Percentiles rank a stretch among this genome's conserved stretches.
Evolutionary conservation across 2,888 invertebrate species (phyloP).

Genomic region (Polydrusus pterygomalis): DNA sequence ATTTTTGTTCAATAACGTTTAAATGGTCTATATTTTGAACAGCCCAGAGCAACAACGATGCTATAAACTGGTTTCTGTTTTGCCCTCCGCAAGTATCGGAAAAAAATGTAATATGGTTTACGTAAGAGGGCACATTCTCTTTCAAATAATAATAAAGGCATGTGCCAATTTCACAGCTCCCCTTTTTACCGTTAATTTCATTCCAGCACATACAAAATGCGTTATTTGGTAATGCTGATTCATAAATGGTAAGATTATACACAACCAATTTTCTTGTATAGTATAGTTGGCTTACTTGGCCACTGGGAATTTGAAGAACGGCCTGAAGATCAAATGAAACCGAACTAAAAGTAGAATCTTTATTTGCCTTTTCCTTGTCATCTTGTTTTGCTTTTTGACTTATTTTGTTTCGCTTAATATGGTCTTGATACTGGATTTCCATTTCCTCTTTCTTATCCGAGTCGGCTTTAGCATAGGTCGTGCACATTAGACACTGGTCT

Average conservation of each 20-base stretch:
- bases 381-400: neutral
- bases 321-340: neutral
- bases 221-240: constrained; percentile 14
- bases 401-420: neutral
- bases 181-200: constrained; percentile 24
- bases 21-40: constrained; percentile 27
- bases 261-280: constrained; percentile 28
- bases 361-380: neutral
- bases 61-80: constrained; percentile 11
- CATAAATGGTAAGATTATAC: constrained; percentile 10
- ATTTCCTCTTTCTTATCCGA: no score
- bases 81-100: constrained; percentile 41
- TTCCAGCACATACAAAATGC: constrained; percentile 46
- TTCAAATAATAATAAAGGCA: constrained; percentile 47
- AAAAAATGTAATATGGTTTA: constrained; percentile 39
- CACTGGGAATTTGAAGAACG: neutral
- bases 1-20: constrained; percentile 38
- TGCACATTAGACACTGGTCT: neutral
- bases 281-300: constrained; percentile 55
- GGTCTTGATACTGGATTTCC: no score
- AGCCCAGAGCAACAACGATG: constrained; percentile 12
- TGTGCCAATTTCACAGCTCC: constrained; percentile 26
- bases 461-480: neutral
- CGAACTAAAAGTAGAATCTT: neutral
- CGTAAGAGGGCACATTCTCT: constrained; percentile 25